Conservation (phyloP, 2,113 vertebrate genomes). For the Trachemys scripta region DNA sequence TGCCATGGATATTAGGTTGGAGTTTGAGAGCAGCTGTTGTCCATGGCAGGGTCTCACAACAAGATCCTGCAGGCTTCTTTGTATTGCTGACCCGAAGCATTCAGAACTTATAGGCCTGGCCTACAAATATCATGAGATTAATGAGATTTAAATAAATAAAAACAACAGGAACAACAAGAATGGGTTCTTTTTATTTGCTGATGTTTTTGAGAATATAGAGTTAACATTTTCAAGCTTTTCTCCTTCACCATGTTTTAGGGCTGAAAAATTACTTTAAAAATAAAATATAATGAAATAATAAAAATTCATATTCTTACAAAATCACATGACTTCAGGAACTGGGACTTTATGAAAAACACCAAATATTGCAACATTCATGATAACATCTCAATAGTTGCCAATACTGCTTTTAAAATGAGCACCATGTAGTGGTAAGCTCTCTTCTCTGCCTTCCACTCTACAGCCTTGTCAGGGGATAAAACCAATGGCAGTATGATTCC, state of each 20-base stretch:
- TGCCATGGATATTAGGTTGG: neutral
- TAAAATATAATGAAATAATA: neutral
- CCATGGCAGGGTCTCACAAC: neutral
- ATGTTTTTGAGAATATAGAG: neutral
- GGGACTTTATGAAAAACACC: accelerated
- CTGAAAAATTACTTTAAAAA: neutral
- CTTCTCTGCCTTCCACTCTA: accelerated
- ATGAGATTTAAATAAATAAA: neutral
- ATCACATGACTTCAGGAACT: accelerated
- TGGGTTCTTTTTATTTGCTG: neutral
- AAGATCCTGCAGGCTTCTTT: neutral
- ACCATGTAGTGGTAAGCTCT: neutral
- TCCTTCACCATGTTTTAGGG: neutral
- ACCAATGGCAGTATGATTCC: accelerated
- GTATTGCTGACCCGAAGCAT: neutral
- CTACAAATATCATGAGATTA: neutral
- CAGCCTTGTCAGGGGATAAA: neutral
- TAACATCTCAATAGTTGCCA: neutral
- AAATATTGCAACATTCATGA: neutral
- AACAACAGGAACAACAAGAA: neutral
- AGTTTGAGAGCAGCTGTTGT: neutral
- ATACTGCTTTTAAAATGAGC: neutral
- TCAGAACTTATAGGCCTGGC: neutral
- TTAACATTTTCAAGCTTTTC: neutral
- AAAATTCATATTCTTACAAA: neutral